Base-by-base conservation (phyloP, 2,888 invertebrate species). In the Acanthopleura granulata region DNA sequence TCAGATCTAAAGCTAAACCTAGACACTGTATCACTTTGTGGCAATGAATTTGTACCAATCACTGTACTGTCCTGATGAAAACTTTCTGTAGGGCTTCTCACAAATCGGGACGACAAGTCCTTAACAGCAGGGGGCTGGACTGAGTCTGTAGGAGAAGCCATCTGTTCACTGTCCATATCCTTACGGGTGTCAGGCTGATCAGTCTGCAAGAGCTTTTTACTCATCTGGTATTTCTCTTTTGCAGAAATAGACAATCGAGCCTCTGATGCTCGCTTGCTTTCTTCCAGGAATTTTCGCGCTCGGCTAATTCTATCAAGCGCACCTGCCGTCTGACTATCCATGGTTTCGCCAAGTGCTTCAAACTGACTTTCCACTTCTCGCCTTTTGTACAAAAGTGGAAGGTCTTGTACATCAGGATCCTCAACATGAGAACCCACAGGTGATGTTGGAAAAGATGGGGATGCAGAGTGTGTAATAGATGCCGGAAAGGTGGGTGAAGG, bases 251-350 rank as follows among this genome's bases (percentile, higher is more conserved):
- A 18, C 22, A n/a, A n/a, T 4, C 18, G 57, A n/a, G 57, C 18
- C 12, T 57, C 57, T 4, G 57, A 57, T 18, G 66, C 29, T 27
- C 29, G 22, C 25, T 27, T 22, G 25, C 66, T 66, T 22, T 22
- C 66, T 66, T 66, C 66, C 29, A 66, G 25, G 22, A 66, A 16
- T 66, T 66, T 66, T 6, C 25, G 15, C 14, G 66, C 66, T 27
- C 66, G 18, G 6, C 29, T 66, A 16, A 66, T 27, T 66, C 66
- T 66, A 27, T 66, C 66, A 22, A 27, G 16, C 6, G 66, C 66
- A 27, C 66, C 29, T 66, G 25, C 16, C 1, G 66, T 27, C 29
- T 18, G 25, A 25, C 66, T 66, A 25, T 66, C 66, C 22, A 66
- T 27, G 22, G 18, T 22, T 16, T 6, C 66, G 3, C 66, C 29